Base-by-base conservation (phyloP, 2,113 vertebrate genomes). In the Camelus dromedarius region DNA sequence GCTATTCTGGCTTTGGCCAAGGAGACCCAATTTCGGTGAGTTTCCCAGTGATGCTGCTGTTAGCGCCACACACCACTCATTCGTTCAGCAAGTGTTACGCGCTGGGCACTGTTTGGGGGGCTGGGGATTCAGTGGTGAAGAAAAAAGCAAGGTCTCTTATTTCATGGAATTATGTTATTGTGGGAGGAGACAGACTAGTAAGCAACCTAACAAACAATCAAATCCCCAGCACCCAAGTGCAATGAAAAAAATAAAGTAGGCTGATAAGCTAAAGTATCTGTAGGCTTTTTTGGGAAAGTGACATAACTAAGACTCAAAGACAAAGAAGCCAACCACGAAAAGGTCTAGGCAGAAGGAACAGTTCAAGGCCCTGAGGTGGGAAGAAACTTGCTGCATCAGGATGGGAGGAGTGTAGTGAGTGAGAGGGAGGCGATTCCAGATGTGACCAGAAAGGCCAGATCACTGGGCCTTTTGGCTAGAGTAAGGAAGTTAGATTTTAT, bases 1-100 rank as follows among this genome's bases (percentile, higher is more conserved):
- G 98, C 98, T 0, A 38, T 99, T 67, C 97, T 99, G 92, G 97
- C 98, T 77, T 48, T 99, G 90, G 96, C 98, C 79, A 98, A 99
- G 85, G 98, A 99, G 82, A 81, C 88, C n/a, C 66, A 95, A 2
- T 99, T 99, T 94, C 98, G 98, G 99, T 99, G 66, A 97, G 98
- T 84, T 75, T 89, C 24, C 19, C 20, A 3, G 24, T 9, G 30
- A 52, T 20, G 79, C 54, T 50, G 60, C 62, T 67, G 4, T 50
- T 50, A 28, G 79, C 35, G 19, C 11, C 58, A 42, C 26, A 28
- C 8, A 3, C 52, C 5, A 4, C 46, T 28, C 32, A 24, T 67
- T 85, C 48, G 26, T 54, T 60, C 76, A 42, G 35, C 69, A 56
- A 28, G 13, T 26, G 4, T 42, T 32, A 1, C 46, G 58, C 50